A percentile compares a stretch with the other conserved stretches of the same genome.
phyloP scores from a whole-genome alignment of 2,797 vertebrate genomes.

The Crenichthys baileyi region DNA sequence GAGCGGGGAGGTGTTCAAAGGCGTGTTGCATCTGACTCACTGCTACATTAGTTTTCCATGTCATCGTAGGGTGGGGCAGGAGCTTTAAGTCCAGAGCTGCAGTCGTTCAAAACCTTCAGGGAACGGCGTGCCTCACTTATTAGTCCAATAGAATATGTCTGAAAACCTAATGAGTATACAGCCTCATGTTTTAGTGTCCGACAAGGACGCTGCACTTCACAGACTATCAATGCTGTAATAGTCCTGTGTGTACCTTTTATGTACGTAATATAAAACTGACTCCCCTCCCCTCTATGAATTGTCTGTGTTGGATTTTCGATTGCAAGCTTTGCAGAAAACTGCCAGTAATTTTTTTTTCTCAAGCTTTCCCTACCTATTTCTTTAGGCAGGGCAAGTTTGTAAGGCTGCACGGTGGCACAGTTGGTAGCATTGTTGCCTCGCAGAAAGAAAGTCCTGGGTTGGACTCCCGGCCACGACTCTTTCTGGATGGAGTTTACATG shows the following conservation, averaged over 20 bases:
- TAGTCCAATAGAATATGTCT: not conserved
- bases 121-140: not conserved
- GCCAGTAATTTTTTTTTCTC: too few relatives aligned
- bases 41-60: not conserved
- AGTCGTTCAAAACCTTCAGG: not conserved
- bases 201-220: not conserved
- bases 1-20: not conserved
- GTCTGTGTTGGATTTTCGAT: conserved; percentile 2
- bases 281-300: not conserved
- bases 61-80: not conserved
- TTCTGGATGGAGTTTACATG: too few relatives aligned
- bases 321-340: not conserved
- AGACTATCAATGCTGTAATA: not conserved
- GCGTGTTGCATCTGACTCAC: conserved; percentile 8
- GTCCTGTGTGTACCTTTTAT: not conserved
- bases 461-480: too few relatives aligned
- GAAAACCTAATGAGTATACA: not conserved
- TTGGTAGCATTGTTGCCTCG: too few relatives aligned
- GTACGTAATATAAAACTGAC: not conserved
- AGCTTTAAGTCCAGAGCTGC: not conserved
- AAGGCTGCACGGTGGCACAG: too few relatives aligned
- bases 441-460: too few relatives aligned
- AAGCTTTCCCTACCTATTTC: too few relatives aligned
- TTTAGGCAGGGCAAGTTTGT: too few relatives aligned
- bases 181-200: not conserved